Evolutionary conservation across 2,888 invertebrate species (phyloP), one percentile per base, ranked within the genome.

Genomic region (Philhelius pedissequus): DNA sequence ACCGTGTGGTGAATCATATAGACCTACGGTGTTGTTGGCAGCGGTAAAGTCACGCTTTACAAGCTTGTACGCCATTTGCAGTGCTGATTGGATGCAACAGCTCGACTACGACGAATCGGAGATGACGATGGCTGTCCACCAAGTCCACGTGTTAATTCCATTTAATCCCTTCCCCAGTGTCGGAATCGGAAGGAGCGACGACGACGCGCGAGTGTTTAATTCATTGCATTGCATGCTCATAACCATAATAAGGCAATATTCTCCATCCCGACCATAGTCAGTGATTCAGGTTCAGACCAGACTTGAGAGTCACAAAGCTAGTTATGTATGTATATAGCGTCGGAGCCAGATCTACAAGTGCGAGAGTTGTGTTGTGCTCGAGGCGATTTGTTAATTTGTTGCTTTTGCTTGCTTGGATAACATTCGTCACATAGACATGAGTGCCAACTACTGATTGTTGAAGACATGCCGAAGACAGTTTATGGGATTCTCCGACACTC

Each of bases 81-180:
- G 64, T 64, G 56, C 73, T 83, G 78, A 83, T 83, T 83, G 82
- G 81, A 76, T 76, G 75, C 58, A 78, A 48, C 25, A 18, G 50
- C 40, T 70, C 56, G 68, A 25, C 30, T 71, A 43, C 50, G 32
- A 35, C 66, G 64, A 75, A 58, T 58, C 64, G 71, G 45, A 54
- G 58, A 70, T 64, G 73, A 48, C 60, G 62, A 74, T 64, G 83
- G 73, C 70, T 83, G 79, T 83, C 83, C 64, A 64, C 83, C 58
- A 66, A 75, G 58, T 83, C 83, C 83, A 83, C 70, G 83, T 83
- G 83, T 83, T 83, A 83, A 83, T 83, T 83, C 83, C 79, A 79
- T 69, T 83, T 79, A 83, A 83, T 83, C 83, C 79, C 74, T 79
- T 75, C 20, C 32, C 11, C n/a, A 43, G 40, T 7, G 15, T 35